Conservation (phyloP, 1,140 invertebrate species). For the Habropoda laboriosa region DNA sequence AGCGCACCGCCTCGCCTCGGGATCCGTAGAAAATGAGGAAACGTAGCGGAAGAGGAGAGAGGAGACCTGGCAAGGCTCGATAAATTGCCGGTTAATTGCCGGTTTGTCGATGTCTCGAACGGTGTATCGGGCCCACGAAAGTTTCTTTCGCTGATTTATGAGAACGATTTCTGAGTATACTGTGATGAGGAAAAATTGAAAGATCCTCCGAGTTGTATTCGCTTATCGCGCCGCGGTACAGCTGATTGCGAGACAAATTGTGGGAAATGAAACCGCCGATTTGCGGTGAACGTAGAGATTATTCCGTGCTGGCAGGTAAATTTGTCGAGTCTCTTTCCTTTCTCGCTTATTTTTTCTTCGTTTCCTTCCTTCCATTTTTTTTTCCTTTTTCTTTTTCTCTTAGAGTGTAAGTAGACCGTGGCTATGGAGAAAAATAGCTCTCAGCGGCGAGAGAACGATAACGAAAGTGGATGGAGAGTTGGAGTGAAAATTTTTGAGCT, state of each 20-base stretch:
- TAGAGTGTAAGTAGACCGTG: neutral
- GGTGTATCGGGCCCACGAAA: neutral
- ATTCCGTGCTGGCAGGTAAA: neutral
- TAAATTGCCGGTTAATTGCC: slow-evolving; percentile 19
- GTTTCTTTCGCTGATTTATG: neutral
- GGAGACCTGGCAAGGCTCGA: neutral
- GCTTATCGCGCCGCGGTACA: neutral
- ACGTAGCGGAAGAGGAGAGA: no score
- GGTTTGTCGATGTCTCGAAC: neutral
- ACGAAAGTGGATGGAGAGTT: neutral
- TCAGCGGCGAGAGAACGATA: neutral
- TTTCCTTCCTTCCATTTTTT: neutral
- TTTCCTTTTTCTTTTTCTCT: no score
- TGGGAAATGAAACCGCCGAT: neutral
- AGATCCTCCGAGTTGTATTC: neutral
- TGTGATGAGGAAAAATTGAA: slow-evolving; percentile 18
- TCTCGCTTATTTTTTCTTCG: no score
- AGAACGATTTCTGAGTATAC: neutral
- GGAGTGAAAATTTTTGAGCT: no score
- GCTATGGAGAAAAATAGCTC: neutral
- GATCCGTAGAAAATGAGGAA: neutral
- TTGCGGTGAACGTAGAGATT: neutral
- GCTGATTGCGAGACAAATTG: neutral
- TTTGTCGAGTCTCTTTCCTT: neutral
- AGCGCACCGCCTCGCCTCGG: neutral